Evolutionary conservation across 1,140 invertebrate genomes (phyloP), one percentile per base, ranked within the genome.

Genomic region (Bombus turneri): DNA sequence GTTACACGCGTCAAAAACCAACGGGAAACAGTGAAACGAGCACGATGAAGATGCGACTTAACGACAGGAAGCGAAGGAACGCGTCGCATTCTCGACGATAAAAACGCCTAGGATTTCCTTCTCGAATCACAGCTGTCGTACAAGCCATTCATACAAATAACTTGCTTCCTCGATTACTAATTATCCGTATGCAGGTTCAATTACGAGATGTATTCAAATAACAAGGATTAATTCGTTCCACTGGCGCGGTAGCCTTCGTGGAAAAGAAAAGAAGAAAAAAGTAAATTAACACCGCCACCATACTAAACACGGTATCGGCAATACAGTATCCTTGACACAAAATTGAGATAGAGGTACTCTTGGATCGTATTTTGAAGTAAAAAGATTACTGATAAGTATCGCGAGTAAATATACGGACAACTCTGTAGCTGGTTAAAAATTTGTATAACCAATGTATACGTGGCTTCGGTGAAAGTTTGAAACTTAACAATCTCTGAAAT

Each of bases 151-250:
- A 43, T 39, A 62, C 39, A 64, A 89, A 89, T 66, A 62, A 68
- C 87, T 88, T 83, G 72, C 85, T 89, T 87, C 75, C 85, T 77
- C 47, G 47, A 41, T 68, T 64, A 77, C 66, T 88, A 91, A 92
- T 92, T 87, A 87, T 59, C 43, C 62, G 31, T 68, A 73, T 76
- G 80, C 86, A 83, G 79, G 68, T 73, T 85, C 81, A 82, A 87
- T 86, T 87, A 86, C 62, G 62, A 43, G 79, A 87, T 71, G 79
- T 66, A 57, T 76, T 69, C 71, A 81, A 89, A 89, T 89, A 86
- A 89, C 86, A 88, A 72, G 86, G 83, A 91, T 89, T 86, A 80
- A 85, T 73, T 69, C 84, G 87, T 90, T 91, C 86, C 88, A 86
- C 47, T 73, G 69, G 69, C 62, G 90, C 83, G 84, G 53, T 57